Conservation (phyloP, 2,888 invertebrate genomes). For the Leucozona laternaria region DNA sequence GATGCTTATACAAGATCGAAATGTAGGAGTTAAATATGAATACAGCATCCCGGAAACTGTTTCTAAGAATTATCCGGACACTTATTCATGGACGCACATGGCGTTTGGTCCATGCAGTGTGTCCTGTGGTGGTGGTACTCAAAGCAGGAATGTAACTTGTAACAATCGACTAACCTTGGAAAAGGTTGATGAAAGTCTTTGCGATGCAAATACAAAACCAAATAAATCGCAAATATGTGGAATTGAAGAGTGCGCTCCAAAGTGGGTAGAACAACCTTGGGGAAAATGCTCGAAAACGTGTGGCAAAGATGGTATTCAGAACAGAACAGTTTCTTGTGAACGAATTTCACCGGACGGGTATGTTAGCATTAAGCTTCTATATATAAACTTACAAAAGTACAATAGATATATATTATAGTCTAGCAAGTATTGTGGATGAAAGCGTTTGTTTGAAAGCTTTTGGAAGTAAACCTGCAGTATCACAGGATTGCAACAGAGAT, state of each 20-base stretch:
- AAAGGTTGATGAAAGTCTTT: constrained; percentile 89
- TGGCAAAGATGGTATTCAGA: constrained; percentile 89
- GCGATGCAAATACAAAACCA: constrained; percentile 91
- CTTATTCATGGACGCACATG: constrained; percentile 91
- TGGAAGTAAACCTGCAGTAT: constrained; percentile 88
- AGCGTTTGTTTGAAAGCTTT: constrained; percentile 88
- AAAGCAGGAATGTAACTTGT: constrained; percentile 91
- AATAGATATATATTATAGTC: constrained; percentile 80
- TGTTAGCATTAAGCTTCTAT: constrained; percentile 62
- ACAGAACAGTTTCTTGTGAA: constrained; percentile 91
- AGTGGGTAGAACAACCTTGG: constrained; percentile 93
- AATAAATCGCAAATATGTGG: constrained; percentile 89
- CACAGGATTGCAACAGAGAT: constrained; percentile 90
- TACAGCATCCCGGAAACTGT: constrained; percentile 93
- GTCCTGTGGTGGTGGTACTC: constrained; percentile 95
- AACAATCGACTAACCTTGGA: constrained; percentile 89
- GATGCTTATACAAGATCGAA: constrained; percentile 91
- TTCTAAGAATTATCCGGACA: constrained; percentile 88
- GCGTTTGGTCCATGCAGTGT: constrained; percentile 91
- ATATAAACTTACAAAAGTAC: not conserved
- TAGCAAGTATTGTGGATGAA: constrained; percentile 89
- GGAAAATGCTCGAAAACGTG: constrained; percentile 86
- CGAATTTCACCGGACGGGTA: constrained; percentile 90
- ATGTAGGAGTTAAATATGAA: constrained; percentile 94
- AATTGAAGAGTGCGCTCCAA: constrained; percentile 90